These are phyloP conservation scores for Thecophora atra DNA, from an alignment of 2,888 invertebrate genomes.

Conservation along the genomic window DNA sequence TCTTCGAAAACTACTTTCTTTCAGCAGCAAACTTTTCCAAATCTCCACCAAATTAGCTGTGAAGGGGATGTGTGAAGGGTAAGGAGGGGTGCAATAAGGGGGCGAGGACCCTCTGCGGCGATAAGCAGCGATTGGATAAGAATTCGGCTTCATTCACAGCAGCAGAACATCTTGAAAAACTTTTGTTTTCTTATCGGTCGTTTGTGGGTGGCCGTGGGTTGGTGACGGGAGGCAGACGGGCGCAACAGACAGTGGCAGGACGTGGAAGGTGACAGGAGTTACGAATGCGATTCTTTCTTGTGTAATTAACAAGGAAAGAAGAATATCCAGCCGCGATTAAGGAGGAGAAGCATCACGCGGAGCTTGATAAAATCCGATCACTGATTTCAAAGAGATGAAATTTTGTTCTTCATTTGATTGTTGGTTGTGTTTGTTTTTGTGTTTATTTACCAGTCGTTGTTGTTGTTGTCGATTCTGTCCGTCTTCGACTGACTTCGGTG, in stretches of 20 bases:
- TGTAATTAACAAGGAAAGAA: slow-evolving; percentile 27
- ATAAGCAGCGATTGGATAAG: slow-evolving; percentile 25
- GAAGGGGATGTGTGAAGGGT: slow-evolving; percentile 39
- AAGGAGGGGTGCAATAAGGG: neutral
- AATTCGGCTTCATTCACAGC: slow-evolving; percentile 13
- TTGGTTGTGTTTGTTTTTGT: neutral
- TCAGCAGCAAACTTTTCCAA: slow-evolving; percentile 45
- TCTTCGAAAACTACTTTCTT: slow-evolving; percentile 25
- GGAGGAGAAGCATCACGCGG: slow-evolving; percentile 14
- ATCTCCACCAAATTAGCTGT: slow-evolving; percentile 49
- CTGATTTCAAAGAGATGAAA: slow-evolving; percentile 23
- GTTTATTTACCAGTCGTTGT: slow-evolving; percentile 6
- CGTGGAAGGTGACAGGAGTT: slow-evolving; percentile 8
- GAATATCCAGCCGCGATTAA: too few species aligned
- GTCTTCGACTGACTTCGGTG: slow-evolving; percentile 15
- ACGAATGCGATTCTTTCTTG: slow-evolving; percentile 31
- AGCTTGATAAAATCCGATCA: too few species aligned
- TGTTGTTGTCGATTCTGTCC: neutral
- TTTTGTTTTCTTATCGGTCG: slow-evolving; percentile 35
- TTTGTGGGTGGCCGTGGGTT: neutral
- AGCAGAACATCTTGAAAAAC: neutral
- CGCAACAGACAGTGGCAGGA: neutral
- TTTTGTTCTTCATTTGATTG: slow-evolving; percentile 6
- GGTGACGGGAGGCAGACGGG: neutral
- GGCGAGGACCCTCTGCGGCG: neutral